phyloP scores from a whole-genome alignment of 2,888 invertebrate species.

The Andrena chrysosceles region DNA sequence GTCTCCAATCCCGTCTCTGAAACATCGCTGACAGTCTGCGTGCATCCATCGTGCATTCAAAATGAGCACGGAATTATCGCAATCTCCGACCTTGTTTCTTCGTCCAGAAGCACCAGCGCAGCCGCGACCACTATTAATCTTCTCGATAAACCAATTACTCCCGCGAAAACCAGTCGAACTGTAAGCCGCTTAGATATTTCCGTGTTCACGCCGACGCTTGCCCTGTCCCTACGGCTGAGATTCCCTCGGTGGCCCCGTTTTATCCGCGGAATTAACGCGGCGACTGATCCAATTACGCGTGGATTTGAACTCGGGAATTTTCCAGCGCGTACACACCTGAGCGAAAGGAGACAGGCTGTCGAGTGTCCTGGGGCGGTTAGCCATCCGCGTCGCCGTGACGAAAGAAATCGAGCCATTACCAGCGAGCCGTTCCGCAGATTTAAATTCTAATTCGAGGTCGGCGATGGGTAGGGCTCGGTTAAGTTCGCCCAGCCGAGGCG shows the following conservation, averaged over 20 bases:
- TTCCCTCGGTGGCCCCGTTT: slow-evolving; percentile 14
- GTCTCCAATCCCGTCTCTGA: background rate
- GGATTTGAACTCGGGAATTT: slow-evolving; percentile 4
- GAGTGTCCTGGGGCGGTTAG: slow-evolving; percentile 51
- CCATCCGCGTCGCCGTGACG: slow-evolving; percentile 57
- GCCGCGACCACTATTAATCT: slow-evolving; percentile 42
- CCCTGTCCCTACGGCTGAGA: background rate
- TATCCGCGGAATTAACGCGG: slow-evolving; percentile 1
- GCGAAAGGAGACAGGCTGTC: slow-evolving; percentile 14
- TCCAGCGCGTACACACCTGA: background rate
- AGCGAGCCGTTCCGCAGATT: slow-evolving; percentile 71
- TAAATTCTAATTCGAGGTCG: slow-evolving; percentile 75
- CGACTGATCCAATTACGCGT: background rate
- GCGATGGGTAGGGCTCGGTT: slow-evolving; percentile 60
- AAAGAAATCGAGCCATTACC: slow-evolving; percentile 75
- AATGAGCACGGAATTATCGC: slow-evolving; percentile 21
- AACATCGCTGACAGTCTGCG: slow-evolving; percentile 14
- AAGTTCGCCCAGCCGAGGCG: slow-evolving; percentile 62
- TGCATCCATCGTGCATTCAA: slow-evolving; percentile 3
- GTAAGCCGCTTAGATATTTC: slow-evolving; percentile 55
- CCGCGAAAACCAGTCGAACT: slow-evolving; percentile 26
- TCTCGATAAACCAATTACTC: slow-evolving; percentile 53
- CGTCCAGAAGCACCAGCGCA: slow-evolving; percentile 13
- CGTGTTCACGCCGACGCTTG: slow-evolving; percentile 1
- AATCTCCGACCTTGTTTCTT: slow-evolving; percentile 48